Conservation (phyloP, 2,888 invertebrate species). For the Sesamia inferens region DNA sequence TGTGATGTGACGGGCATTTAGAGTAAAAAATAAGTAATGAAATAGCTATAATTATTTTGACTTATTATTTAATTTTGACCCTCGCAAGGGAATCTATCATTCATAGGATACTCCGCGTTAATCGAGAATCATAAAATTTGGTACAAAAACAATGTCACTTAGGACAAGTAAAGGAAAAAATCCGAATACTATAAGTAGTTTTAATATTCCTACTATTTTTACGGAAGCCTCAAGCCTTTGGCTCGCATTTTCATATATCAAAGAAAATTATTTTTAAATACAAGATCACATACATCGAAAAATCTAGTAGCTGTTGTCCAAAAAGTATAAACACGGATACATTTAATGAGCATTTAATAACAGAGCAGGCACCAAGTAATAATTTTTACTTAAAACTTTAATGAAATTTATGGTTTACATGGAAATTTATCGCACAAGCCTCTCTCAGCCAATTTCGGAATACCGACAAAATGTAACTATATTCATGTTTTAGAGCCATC, state of each 20-base stretch:
- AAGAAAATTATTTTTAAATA: background rate
- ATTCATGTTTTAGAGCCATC: slow-evolving; percentile 47
- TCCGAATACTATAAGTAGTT: too few species aligned
- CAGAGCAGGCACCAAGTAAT: slow-evolving; percentile 59
- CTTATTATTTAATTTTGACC: too few species aligned
- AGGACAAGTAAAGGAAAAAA: too few species aligned
- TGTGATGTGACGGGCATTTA: too few species aligned
- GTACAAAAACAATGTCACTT: too few species aligned
- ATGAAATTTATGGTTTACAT: slow-evolving; percentile 70
- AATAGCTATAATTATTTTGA: too few species aligned
- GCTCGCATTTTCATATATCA: background rate
- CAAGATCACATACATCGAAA: slow-evolving; percentile 5
- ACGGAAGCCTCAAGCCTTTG: too few species aligned
- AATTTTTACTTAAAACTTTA: slow-evolving; percentile 70
- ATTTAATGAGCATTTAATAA: slow-evolving; percentile 56
- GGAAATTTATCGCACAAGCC: slow-evolving; percentile 70
- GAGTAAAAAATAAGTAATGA: too few species aligned
- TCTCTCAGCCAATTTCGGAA: slow-evolving; percentile 61
- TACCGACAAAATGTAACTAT: slow-evolving; percentile 57
- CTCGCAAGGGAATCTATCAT: too few species aligned
- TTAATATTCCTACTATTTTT: too few species aligned
- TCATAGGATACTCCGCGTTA: too few species aligned
- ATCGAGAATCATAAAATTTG: too few species aligned
- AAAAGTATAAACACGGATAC: slow-evolving; percentile 38
- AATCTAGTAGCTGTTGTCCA: slow-evolving; percentile 14